Evolutionary conservation across 1,140 invertebrate genomes (phyloP), one percentile per base, ranked within the genome.

Genomic region (Aphaenogaster rudis): DNA sequence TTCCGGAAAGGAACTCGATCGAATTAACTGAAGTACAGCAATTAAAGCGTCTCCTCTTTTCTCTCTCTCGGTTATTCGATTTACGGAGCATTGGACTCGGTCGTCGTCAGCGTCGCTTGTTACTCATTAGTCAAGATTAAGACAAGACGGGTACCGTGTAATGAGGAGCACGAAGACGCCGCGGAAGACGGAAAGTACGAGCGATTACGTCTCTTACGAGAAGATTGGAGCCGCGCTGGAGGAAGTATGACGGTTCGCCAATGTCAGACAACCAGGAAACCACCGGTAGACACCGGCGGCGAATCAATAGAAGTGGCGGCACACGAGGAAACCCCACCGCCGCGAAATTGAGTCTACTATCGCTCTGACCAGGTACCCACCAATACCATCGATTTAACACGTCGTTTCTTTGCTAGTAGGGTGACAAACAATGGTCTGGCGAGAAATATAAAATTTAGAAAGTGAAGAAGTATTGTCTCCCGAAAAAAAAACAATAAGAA

Each of bases 281-380:
- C 88, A 88, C 79, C 86, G 66, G 57, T 63, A 71, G 88, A 80
- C 82, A 72, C 39, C 61, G 71, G 64, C 36, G 61, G 84, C 80
- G 82, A 89, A 91, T 91, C 87, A 88, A 91, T 92, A 88, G 86
- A 39, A 71, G 61, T 78, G 88, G 71, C 57, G 88, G 87, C 79
- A 92, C 79, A 88, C 81, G 86, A 91, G 91, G 54, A 92, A 90
- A 91, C 71, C 74, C 86, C 80, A 67, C 77, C 59, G 84, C 88
- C 88, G 74, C 90, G 80, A 92, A 90, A 92, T 93, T 90, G 87
- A 89, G 88, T 93, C 92, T 90, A 93, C 93, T 94, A 93, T 93
- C 92, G 88, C 78, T 84, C 79, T 85, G 89, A 78, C 90, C 93
- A 91, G 89, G 86, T 91, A 91, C 86, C 91, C 81, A 86, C 86